phyloP scores from a whole-genome alignment of 2,797 vertebrate genomes.

The Chiroxiphia lanceolata region DNA sequence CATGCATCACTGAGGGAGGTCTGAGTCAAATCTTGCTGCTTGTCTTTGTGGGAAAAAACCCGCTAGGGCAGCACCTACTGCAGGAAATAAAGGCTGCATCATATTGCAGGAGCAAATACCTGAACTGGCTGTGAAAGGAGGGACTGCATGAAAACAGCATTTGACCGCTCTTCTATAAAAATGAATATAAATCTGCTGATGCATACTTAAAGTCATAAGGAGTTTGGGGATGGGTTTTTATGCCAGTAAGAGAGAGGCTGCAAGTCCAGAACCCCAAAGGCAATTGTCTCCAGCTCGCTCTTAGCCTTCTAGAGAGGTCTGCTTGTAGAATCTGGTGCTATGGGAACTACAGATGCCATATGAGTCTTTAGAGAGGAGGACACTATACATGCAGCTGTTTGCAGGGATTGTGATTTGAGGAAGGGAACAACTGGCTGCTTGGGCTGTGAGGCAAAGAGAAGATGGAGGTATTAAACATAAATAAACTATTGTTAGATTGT shows the following conservation, averaged over 20 bases:
- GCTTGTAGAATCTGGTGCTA: not conserved
- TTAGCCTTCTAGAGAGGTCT: not conserved
- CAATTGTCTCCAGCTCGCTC: accelerated
- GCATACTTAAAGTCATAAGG: not conserved
- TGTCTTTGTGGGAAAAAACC: not conserved
- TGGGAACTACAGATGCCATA: not conserved
- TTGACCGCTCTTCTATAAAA: not conserved
- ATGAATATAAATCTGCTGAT: not conserved
- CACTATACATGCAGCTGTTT: not conserved
- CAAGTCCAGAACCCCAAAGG: not conserved
- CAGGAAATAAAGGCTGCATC: not conserved
- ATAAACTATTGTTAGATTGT: not conserved
- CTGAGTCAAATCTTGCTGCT: not conserved
- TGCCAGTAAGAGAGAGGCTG: not conserved
- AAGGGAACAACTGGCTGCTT: not conserved
- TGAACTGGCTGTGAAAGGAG: not conserved
- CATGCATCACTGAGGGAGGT: not conserved
- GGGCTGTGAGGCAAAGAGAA: not conserved
- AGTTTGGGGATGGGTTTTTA: not conserved
- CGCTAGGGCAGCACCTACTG: not conserved
- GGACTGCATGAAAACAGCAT: not conserved
- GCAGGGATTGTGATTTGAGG: not conserved
- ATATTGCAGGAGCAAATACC: not conserved
- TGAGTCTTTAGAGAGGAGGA: not conserved
- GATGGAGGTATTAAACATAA: not conserved